Evolutionary conservation across 2,797 vertebrate genomes (phyloP).

Genomic region (Alauda arvensis): DNA sequence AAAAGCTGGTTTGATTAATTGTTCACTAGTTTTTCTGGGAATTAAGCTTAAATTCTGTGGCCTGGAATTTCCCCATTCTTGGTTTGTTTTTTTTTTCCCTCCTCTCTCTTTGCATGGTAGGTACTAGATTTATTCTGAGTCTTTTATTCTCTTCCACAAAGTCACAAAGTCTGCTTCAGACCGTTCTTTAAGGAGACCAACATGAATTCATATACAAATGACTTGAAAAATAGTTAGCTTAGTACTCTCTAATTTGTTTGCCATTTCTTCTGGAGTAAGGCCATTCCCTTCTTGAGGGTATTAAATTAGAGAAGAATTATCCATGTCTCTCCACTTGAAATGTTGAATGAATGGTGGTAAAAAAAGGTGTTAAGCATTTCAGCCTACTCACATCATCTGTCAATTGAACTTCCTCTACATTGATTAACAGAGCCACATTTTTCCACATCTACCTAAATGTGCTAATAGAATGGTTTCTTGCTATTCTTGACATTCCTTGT

Average conservation of each 20-base stretch:
- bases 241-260: not conserved
- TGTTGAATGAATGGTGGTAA: conserved; percentile 20
- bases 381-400: conserved; percentile 36
- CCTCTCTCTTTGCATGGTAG: not conserved
- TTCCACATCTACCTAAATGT: not conserved
- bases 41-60: not conserved
- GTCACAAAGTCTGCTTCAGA: not conserved
- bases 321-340: not conserved
- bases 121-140: not conserved
- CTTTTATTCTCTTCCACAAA: not conserved
- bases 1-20: not conserved
- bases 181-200: not conserved
- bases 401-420: conserved; percentile 11
- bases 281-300: not conserved
- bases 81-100: too few species aligned
- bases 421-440: conserved; percentile 15
- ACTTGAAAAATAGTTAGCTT: not conserved
- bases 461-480: not conserved
- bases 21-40: not conserved
- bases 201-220: not conserved
- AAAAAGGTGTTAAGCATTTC: conserved; percentile 28
- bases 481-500: not conserved
- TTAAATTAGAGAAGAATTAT: not conserved
- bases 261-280: not conserved
- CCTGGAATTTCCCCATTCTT: not conserved